A percentile compares a stretch with the other conserved stretches of the same genome.
Evolutionary conservation across 2,113 vertebrate genomes (phyloP).

Genomic region (Tachysurus vachellii): DNA sequence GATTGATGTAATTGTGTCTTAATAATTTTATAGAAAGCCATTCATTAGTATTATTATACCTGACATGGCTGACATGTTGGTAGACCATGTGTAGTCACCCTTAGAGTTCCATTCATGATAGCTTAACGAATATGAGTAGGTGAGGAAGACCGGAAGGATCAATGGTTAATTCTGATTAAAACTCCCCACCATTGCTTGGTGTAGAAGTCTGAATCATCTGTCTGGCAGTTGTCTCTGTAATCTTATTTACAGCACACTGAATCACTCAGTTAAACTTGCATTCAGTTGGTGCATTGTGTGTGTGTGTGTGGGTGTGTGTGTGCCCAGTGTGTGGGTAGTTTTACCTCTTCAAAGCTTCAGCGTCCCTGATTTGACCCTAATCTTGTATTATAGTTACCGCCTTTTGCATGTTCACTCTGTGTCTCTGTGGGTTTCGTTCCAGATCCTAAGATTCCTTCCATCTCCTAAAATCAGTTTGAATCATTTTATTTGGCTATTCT

Average conservation of each 20-base stretch:
- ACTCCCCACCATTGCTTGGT: neutral
- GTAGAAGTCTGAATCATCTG: neutral
- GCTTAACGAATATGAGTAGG: neutral
- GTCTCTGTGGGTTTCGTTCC: neutral
- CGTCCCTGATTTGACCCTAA: neutral
- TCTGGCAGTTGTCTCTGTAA: neutral
- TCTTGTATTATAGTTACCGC: neutral
- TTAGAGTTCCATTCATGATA: neutral
- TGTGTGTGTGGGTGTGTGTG: neutral
- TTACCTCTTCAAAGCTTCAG: neutral
- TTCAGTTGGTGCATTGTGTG: neutral
- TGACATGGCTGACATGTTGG: neutral
- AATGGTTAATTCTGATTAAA: neutral
- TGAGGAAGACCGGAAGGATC: neutral
- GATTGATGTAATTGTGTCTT: neutral
- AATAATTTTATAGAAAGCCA: neutral
- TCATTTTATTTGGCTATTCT: neutral
- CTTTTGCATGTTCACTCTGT: neutral
- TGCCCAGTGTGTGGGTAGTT: neutral
- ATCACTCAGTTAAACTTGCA: neutral
- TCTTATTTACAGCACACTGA: neutral
- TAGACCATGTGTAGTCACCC: neutral
- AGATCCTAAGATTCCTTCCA: neutral
- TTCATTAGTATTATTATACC: neutral
- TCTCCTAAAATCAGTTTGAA: neutral